Conservation (phyloP, 2,888 invertebrate genomes). For the Physocephala rufipes region DNA sequence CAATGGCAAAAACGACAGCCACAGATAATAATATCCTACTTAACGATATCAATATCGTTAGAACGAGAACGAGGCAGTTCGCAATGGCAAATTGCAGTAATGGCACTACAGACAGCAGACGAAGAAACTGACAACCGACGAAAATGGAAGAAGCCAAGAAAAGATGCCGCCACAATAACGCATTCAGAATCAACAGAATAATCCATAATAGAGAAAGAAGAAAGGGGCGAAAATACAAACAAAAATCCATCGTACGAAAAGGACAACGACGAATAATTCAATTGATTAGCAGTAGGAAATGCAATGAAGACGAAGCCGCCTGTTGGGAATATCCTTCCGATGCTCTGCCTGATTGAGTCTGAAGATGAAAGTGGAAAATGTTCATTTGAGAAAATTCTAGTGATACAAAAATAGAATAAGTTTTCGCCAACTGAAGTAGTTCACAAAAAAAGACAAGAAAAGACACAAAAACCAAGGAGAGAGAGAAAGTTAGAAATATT, state of each 20-base stretch:
- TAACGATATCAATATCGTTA: slow-evolving; percentile 20
- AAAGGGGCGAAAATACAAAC: too few species aligned
- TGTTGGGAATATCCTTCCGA: slow-evolving; percentile 25
- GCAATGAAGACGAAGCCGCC: slow-evolving; percentile 26
- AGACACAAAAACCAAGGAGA: not conserved
- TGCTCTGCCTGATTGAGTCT: slow-evolving; percentile 26
- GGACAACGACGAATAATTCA: slow-evolving; percentile 30
- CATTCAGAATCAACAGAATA: too few species aligned
- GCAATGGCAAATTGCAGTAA: slow-evolving; percentile 29
- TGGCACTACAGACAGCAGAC: slow-evolving; percentile 6
- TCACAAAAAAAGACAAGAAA: too few species aligned
- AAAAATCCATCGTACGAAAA: too few species aligned
- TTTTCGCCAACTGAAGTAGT: not conserved
- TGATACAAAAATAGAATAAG: not conserved
- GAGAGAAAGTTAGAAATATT: not conserved
- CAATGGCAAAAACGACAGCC: slow-evolving; percentile 1
- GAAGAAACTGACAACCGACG: not conserved
- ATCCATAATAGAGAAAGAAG: not conserved
- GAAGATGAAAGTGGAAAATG: slow-evolving; percentile 26
- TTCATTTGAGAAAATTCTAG: not conserved
- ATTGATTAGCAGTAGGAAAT: slow-evolving; percentile 32
- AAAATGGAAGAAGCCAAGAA: too few species aligned
- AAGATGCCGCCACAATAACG: too few species aligned
- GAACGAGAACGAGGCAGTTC: slow-evolving; percentile 9
- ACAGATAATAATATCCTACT: slow-evolving; percentile 29